These are phyloP conservation scores for Egretta garzetta DNA, from an alignment of 2,113 vertebrate species.

Conservation along the genomic window DNA sequence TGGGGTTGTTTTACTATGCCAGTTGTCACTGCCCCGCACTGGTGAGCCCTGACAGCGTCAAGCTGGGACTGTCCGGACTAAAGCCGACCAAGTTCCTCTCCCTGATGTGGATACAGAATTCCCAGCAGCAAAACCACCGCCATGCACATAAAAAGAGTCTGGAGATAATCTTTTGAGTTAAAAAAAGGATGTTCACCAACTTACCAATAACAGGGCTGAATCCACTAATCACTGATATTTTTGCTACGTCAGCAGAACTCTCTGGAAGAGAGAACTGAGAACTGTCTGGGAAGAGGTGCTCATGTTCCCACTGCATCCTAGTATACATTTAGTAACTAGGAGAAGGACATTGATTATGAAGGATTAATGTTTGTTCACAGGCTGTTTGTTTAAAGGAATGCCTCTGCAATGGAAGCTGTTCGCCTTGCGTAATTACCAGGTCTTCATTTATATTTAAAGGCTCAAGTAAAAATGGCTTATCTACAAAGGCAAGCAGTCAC, in stretches of 20 bases:
- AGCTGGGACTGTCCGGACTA: neutral
- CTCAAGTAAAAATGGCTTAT: neutral
- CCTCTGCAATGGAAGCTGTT: neutral
- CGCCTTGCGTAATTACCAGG: neutral
- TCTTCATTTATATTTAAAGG: conserved; percentile 3
- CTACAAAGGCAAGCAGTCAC: neutral
- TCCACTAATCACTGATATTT: neutral
- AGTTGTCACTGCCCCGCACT: neutral
- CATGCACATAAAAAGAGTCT: fast-evolving
- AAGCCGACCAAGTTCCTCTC: neutral
- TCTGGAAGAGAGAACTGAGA: neutral
- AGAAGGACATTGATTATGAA: neutral
- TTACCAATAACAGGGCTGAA: neutral
- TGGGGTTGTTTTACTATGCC: neutral
- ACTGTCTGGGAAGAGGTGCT: neutral
- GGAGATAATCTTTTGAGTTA: neutral
- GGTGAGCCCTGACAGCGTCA: neutral
- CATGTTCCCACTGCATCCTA: neutral
- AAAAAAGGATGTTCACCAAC: neutral
- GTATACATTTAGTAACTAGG: neutral
- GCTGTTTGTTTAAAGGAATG: neutral
- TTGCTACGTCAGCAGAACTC: neutral
- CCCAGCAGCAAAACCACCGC: neutral
- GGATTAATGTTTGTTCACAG: neutral
- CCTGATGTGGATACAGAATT: neutral